These are phyloP conservation scores for Lithobates pipiens DNA, from an alignment of 2,797 vertebrate genomes.

Conservation along the genomic window DNA sequence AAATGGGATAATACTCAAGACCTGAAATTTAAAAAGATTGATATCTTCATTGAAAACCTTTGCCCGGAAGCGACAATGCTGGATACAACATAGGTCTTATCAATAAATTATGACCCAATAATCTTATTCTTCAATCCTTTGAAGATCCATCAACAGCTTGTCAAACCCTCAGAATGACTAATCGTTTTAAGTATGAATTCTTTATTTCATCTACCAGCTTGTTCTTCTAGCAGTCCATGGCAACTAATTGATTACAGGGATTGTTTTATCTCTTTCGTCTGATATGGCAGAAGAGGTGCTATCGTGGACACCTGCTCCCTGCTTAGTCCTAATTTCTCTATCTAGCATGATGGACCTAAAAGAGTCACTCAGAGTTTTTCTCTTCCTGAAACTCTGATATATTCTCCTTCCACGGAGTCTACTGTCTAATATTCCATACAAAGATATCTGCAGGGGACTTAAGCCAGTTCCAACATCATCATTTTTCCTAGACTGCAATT, in stretches of 20 bases:
- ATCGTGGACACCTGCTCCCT: slow-evolving; percentile 1
- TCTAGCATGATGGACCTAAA: neutral
- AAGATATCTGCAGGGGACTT: slow-evolving; percentile 34
- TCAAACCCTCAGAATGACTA: slow-evolving; percentile 51
- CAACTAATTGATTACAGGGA: slow-evolving; percentile 32
- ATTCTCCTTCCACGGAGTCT: neutral
- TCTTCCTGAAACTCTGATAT: neutral
- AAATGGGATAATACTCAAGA: slow-evolving; percentile 41
- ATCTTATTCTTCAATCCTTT: slow-evolving; percentile 46
- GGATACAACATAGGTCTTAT: slow-evolving; percentile 50
- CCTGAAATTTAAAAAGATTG: slow-evolving; percentile 45
- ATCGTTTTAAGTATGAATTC: slow-evolving; percentile 50
- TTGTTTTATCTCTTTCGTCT: slow-evolving; percentile 22
- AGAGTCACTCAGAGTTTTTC: slow-evolving; percentile 7
- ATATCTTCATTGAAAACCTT: slow-evolving; percentile 49
- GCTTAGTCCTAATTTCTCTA: slow-evolving; percentile 13
- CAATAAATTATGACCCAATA: slow-evolving; percentile 55
- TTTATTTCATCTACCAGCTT: slow-evolving; percentile 20
- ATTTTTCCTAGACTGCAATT: slow-evolving; percentile 44
- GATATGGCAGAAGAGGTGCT: slow-evolving; percentile 2
- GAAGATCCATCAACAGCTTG: slow-evolving; percentile 48
- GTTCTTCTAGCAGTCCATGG: slow-evolving; percentile 20
- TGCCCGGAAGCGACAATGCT: slow-evolving; percentile 42
- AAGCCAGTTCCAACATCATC: slow-evolving; percentile 31
- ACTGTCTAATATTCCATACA: slow-evolving; percentile 4